Evolutionary conservation across 2,888 invertebrate genomes (phyloP).

Genomic region (Philaethria dido): DNA sequence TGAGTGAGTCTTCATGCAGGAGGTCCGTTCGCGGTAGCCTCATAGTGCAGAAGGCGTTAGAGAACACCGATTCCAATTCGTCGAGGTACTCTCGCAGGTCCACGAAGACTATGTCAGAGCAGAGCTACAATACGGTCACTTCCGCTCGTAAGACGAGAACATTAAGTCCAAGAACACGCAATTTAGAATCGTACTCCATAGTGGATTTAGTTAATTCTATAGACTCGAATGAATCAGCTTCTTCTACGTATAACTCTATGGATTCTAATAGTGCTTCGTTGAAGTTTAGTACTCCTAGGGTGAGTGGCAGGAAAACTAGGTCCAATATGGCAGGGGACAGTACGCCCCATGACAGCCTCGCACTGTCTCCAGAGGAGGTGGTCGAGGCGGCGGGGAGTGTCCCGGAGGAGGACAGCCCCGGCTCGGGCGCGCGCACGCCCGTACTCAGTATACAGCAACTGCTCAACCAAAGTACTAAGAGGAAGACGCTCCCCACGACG

Average conservation of each 20-base stretch:
- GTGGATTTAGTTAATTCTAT: constrained; percentile 71
- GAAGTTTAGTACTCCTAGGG: constrained; percentile 55
- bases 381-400: too few relatives aligned
- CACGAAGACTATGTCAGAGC: constrained; percentile 46
- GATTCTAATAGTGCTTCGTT: constrained; percentile 49
- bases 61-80: constrained; percentile 36
- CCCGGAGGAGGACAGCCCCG: constrained; percentile 23
- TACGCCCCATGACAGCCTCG: constrained; percentile 55
- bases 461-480: constrained; percentile 52
- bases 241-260: constrained; percentile 61
- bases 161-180: constrained; percentile 51
- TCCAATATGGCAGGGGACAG: constrained; percentile 57
- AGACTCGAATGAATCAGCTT: constrained; percentile 52
- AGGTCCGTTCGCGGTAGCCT: constrained; percentile 54
- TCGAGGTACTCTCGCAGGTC: constrained; percentile 43
- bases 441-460: constrained; percentile 67
- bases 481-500: background rate
- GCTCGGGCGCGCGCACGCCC: constrained; percentile 60
- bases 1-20: constrained; percentile 49
- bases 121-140: constrained; percentile 45
- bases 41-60: constrained; percentile 55
- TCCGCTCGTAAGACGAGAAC: constrained; percentile 52
- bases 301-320: constrained; percentile 50
- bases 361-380: too few relatives aligned
- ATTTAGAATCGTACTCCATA: constrained; percentile 67